Evolutionary conservation across 2,888 invertebrate species (phyloP), one percentile per base, ranked within the genome.

Genomic region (Cactoblastis cactorum): DNA sequence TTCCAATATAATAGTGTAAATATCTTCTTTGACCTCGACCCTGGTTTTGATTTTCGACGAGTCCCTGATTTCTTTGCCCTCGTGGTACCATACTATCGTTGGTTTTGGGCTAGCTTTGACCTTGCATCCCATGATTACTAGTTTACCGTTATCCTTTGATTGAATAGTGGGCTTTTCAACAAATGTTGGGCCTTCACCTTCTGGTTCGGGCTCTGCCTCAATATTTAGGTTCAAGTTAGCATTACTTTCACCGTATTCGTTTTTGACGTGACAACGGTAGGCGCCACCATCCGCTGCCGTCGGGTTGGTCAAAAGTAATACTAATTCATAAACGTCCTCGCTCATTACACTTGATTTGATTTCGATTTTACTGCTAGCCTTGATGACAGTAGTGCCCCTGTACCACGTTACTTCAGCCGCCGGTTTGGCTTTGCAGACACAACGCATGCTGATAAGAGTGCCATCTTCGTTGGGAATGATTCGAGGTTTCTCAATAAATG

Each of bases 391-490:
- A 68, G 95, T 95, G 66, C 97, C 98, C 74, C 97, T 93, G 90
- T 94, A 97, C 99, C 99, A 99, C 62, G 95, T 96, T 56, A 98
- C 96, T 66, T 94, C 94, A 43, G 99, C 98, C 83, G 95, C 97
- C 60, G 98, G 98, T 88, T 96, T 96, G 41, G 98, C 98, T 85
- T 95, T 96, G 85, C 97, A 97, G 77, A 95, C 95, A 91, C 98
- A 98, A 88, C 97, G 96, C 96, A 99, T 97, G 57, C 97, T 95
- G 71, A 99, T 98, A 71, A 98, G 93, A 65, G 98, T 98, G 69
- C 98, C 98, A 76, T 95, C 96, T 84, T 97, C 97, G 90, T 98
- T 98, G 79, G 99, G 99, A 91, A 98, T 97, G 89, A 99, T 99
- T 89, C 96, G 95, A 61, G 99, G 99, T 92, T 99, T 99, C 91